These are phyloP conservation scores for Torymus texanus DNA, from an alignment of 2,888 invertebrate genomes.

Conservation along the genomic window DNA sequence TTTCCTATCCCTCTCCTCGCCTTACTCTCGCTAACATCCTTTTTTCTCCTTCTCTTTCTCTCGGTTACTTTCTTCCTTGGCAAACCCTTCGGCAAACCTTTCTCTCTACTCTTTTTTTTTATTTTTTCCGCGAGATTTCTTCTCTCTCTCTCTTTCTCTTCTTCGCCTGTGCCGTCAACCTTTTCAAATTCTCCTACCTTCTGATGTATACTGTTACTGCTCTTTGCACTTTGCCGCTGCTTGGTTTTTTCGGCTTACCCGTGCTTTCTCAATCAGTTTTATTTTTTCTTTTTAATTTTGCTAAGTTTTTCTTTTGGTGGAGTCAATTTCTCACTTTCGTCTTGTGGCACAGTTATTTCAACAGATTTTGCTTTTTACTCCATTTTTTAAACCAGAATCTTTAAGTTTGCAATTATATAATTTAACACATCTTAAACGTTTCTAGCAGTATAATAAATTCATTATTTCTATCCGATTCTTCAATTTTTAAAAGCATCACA, in stretches of 20 bases:
- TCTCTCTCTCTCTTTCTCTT: conserved; percentile 7
- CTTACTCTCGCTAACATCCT: conserved; percentile 27
- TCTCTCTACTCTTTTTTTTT: conserved; percentile 19
- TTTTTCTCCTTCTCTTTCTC: conserved; percentile 48
- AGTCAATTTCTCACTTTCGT: too few relatives aligned
- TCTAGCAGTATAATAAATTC: too few relatives aligned
- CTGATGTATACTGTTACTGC: not conserved
- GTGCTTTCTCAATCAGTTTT: conserved; percentile 15
- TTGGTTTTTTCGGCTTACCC: not conserved
- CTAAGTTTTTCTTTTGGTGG: not conserved
- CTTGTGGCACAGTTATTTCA: too few relatives aligned
- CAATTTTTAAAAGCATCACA: too few relatives aligned
- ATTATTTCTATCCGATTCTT: too few relatives aligned
- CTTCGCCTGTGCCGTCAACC: conserved; percentile 40
- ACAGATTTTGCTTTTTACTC: too few relatives aligned
- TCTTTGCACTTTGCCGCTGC: not conserved
- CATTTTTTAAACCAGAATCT: too few relatives aligned
- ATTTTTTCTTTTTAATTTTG: conserved; percentile 3
- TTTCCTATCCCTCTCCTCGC: conserved; percentile 46
- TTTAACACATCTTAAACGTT: too few relatives aligned
- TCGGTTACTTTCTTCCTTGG: conserved; percentile 40
- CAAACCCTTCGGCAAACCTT: conserved; percentile 38
- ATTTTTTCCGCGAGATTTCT: not conserved
- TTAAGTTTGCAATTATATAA: too few relatives aligned
- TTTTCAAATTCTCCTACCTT: conserved; percentile 42